Conservation (phyloP, 2,888 invertebrate genomes). For the Gari tellinella region DNA sequence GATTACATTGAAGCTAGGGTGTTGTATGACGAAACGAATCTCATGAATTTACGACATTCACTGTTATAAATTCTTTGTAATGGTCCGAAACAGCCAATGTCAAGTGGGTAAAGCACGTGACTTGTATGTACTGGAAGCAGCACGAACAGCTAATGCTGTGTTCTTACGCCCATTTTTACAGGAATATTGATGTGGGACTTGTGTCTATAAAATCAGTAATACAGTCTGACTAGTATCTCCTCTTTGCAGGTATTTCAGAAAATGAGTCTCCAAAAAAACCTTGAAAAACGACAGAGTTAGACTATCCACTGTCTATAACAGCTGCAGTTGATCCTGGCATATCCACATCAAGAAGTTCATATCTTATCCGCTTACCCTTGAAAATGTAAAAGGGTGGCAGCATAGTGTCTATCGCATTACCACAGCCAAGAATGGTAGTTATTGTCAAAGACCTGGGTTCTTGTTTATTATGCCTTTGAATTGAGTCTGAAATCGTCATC, state of each 20-base stretch:
- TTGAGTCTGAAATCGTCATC: too few relatives aligned
- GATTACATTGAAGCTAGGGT: conserved; percentile 30
- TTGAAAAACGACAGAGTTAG: conserved; percentile 14
- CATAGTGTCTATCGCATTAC: conserved; percentile 20
- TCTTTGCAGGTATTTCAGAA: conserved; percentile 19
- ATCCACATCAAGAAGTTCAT: conserved; percentile 7
- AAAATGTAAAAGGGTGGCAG: conserved; percentile 20
- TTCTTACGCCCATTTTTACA: conserved; percentile 23
- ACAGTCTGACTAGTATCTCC: conserved; percentile 7
- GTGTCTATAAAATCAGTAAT: conserved; percentile 21
- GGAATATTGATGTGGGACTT: conserved; percentile 25
- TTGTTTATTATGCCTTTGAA: too few relatives aligned
- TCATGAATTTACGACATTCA: conserved; percentile 21
- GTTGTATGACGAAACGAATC: conserved; percentile 24
- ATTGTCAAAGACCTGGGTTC: too few relatives aligned
- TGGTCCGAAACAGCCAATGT: conserved; percentile 25
- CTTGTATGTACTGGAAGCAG: conserved; percentile 23
- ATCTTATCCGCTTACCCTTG: conserved; percentile 12
- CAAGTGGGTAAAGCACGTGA: conserved; percentile 17
- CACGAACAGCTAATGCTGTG: conserved; percentile 21
- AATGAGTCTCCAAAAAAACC: conserved; percentile 8
- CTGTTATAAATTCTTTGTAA: conserved; percentile 32
- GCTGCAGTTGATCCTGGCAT: conserved; percentile 16
- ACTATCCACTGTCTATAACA: conserved; percentile 19
- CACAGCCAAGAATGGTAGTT: conserved; percentile 21